Evolutionary conservation across 2,797 vertebrate genomes (phyloP).

Genomic region (Adrianichthys oophorus): DNA sequence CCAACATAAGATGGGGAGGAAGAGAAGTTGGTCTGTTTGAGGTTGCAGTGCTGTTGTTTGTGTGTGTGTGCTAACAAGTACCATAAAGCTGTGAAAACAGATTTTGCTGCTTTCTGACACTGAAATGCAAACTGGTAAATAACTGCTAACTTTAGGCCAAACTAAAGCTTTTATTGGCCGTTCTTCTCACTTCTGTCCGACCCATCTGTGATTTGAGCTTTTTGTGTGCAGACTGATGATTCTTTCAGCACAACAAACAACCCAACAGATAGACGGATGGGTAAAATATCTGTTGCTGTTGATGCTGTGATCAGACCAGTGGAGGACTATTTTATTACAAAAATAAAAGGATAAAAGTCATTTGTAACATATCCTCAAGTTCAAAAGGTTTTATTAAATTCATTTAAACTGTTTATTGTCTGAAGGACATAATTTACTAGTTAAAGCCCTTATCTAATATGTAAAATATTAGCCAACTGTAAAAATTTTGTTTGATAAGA

Average conservation of each 20-base stretch:
- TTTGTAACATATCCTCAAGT: no score
- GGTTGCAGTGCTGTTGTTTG: constrained; percentile 31
- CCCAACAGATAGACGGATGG: not conserved
- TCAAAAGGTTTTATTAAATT: no score
- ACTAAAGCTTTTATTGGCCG: constrained; percentile 7
- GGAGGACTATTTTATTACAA: no score
- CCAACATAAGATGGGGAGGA: constrained; percentile 7
- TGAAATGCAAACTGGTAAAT: constrained; percentile 35
- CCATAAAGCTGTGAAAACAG: constrained; percentile 34
- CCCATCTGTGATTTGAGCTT: constrained; percentile 29
- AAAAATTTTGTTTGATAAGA: no score
- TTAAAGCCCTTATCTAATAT: no score
- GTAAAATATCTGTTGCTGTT: not conserved
- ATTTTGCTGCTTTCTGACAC: constrained; percentile 16
- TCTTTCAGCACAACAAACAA: not conserved
- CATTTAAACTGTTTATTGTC: no score
- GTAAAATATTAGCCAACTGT: no score
- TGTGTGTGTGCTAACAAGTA: constrained; percentile 20
- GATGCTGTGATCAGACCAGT: no score
- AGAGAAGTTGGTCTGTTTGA: constrained; percentile 21
- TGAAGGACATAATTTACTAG: no score
- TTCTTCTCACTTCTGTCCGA: not conserved
- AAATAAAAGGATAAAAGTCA: no score
- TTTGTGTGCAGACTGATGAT: constrained; percentile 19
- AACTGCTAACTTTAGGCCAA: constrained; percentile 2